Evolutionary conservation across 2,888 invertebrate species (phyloP), one percentile per base, ranked within the genome.

Genomic region (Callyntrura sp.): DNA sequence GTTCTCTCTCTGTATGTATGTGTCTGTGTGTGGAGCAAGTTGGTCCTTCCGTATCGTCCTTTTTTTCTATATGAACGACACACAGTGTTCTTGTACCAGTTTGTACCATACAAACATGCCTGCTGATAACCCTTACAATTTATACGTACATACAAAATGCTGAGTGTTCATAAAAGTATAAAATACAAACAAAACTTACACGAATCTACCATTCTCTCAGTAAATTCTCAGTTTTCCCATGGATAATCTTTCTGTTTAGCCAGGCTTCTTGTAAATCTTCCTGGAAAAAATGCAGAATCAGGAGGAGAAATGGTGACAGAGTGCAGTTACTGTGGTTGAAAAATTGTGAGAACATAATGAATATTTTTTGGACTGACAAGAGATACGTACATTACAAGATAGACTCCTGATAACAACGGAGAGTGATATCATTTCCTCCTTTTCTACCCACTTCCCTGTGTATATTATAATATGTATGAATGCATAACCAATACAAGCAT

Each of bases 181-280:
- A 76, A 76, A 76, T 51, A 55, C 51, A 76, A 76, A 76, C 76
- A 76, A 85, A 70, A 17, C n/a, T 76, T 76, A 85, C 85, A 85
- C 78, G 62, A 48, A 85, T 76, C 76, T 65, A 68, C 57, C 35
- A 79, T 86, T 68, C 79, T 17, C 68, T 48, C 12, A 28, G 79
- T 81, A 81, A 87, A 76, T 78, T 88, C 35, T 81, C 65, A 48
- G 12, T 79, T 55, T 62, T 82, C 48, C 73, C 76, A 88, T 88
- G 83, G 83, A 88, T 88, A 82, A 88, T 88, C 88, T 88, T 78
- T 78, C 88, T 88, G 82, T 62, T 83, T 83, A 62, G 76, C 20
- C 28, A 83, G 65, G 45, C 82, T 88, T 60, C 73, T 45, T 76
- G 83, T 76, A 73, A 83, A 82, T 82, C 73, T 88, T 73, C 35